Evolutionary conservation across 2,113 vertebrate species (phyloP).

Genomic region (Gymnocephalus cernua): DNA sequence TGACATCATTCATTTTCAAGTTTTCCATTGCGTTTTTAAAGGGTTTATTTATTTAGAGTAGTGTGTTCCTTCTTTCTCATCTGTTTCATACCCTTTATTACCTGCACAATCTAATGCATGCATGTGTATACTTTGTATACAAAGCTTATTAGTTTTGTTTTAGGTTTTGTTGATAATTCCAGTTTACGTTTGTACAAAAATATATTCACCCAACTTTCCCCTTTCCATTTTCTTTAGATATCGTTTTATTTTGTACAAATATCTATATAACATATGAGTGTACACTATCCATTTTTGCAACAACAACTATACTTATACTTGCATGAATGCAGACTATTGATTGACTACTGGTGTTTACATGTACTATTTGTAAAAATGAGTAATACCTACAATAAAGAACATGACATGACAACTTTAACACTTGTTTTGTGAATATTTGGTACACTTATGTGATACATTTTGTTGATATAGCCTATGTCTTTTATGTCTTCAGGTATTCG

Average conservation of each 20-base stretch:
- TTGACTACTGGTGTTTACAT: not conserved
- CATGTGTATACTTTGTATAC: not conserved
- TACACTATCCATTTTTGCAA: not conserved
- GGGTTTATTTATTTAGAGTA: not conserved
- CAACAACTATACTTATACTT: not conserved
- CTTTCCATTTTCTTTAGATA: not conserved
- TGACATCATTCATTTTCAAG: not conserved
- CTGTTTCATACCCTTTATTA: not conserved
- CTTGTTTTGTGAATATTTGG: not conserved
- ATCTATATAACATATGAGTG: too few species aligned
- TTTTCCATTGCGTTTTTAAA: not conserved
- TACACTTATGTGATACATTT: not conserved
- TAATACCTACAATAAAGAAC: too few species aligned
- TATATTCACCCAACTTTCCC: not conserved
- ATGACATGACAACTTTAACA: not conserved
- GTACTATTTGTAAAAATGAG: not conserved
- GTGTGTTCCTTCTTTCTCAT: not conserved
- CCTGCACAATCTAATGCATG: not conserved
- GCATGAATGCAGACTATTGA: not conserved
- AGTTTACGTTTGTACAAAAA: not conserved
- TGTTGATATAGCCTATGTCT: not conserved
- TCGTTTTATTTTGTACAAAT: not conserved
- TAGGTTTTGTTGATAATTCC: not conserved
- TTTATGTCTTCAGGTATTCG: constrained; percentile 83
- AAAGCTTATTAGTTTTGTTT: not conserved